These are phyloP conservation scores for Dermolepida albohirtum DNA, from an alignment of 2,888 invertebrate genomes.

Conservation along the genomic window DNA sequence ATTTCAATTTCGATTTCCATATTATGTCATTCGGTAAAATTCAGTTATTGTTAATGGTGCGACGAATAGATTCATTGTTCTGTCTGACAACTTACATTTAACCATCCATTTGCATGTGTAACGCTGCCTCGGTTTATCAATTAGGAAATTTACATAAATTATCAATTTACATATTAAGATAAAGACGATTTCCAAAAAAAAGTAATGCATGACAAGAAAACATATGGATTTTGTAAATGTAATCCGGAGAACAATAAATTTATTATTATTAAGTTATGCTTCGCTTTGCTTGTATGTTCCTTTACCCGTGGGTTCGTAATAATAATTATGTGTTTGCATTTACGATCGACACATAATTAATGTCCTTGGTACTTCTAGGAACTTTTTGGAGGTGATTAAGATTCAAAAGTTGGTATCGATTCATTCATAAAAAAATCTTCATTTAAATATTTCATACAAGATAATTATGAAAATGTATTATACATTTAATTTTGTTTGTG, in stretches of 20 bases:
- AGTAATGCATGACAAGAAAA: slow-evolving; percentile 13
- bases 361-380: slow-evolving; percentile 7
- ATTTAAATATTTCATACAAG: slow-evolving; percentile 4
- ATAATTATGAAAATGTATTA: too few relatives aligned
- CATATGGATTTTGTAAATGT: slow-evolving; percentile 6
- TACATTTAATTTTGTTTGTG: too few relatives aligned
- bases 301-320: not conserved
- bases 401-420: slow-evolving; percentile 21
- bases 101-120: slow-evolving; percentile 6
- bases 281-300: not conserved
- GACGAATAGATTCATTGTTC: too few relatives aligned
- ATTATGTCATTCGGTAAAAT: not conserved
- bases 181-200: slow-evolving; percentile 7
- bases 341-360: slow-evolving; percentile 25
- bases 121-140: slow-evolving; percentile 5
- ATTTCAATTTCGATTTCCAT: too few relatives aligned
- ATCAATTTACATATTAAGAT: slow-evolving; percentile 27
- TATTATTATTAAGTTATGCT: slow-evolving; percentile 14
- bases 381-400: slow-evolving; percentile 24
- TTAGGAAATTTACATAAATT: slow-evolving; percentile 14
- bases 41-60: not conserved
- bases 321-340: slow-evolving; percentile 15
- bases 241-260: slow-evolving; percentile 32
- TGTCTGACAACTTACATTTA: too few relatives aligned
- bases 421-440: slow-evolving; percentile 9